phyloP scores from a whole-genome alignment of 2,797 vertebrate genomes.

The Sebastes paucispinis region DNA sequence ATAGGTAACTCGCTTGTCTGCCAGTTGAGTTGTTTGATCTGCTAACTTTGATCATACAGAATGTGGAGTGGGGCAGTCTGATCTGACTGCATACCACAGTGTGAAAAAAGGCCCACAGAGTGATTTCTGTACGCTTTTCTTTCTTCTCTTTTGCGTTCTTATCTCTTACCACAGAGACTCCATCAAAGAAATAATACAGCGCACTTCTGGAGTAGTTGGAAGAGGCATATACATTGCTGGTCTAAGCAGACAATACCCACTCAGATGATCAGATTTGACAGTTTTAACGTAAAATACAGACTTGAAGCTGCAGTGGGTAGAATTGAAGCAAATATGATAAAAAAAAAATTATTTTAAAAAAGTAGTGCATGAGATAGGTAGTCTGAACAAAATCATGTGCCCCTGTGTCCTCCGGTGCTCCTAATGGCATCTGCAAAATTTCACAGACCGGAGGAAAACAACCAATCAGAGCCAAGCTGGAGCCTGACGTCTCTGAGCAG shows the following conservation, averaged over 20 bases:
- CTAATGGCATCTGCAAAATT: too few relatives aligned
- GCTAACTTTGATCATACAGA: conserved; percentile 69
- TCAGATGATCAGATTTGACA: not conserved
- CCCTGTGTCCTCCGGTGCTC: too few relatives aligned
- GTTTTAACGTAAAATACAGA: conserved; percentile 4
- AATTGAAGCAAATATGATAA: too few relatives aligned
- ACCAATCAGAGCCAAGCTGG: too few relatives aligned
- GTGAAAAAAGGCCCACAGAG: conserved; percentile 12
- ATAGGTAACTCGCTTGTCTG: conserved; percentile 60
- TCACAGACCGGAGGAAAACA: too few relatives aligned
- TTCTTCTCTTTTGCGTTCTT: not conserved
- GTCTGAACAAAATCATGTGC: too few relatives aligned
- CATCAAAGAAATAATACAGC: conserved; percentile 5
- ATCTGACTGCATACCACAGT: conserved; percentile 35
- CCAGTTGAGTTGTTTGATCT: conserved; percentile 65
- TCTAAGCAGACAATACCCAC: not conserved
- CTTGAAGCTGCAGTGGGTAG: not conserved
- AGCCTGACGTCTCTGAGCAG: too few relatives aligned
- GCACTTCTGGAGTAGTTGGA: not conserved
- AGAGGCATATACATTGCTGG: not conserved
- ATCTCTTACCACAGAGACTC: not conserved
- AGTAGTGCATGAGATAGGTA: too few relatives aligned
- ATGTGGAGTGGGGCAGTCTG: conserved; percentile 33
- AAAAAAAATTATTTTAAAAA: too few relatives aligned
- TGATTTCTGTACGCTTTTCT: conserved; percentile 7